Conservation (phyloP, 2,113 vertebrate genomes). For the Progne subis region DNA sequence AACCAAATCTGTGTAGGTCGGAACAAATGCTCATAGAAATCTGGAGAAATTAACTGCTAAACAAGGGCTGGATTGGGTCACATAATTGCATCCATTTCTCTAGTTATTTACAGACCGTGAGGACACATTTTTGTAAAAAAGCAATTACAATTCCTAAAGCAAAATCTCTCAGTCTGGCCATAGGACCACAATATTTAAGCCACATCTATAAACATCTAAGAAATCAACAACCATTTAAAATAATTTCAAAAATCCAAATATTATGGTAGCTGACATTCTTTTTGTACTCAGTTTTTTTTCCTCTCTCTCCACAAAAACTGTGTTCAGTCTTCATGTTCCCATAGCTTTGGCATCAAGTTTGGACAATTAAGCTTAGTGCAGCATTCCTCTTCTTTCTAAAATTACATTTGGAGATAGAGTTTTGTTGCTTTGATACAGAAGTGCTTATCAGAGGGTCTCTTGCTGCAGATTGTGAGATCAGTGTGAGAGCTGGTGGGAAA, state of each 20-base stretch:
- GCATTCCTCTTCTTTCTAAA: background rate
- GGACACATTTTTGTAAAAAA: background rate
- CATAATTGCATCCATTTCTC: background rate
- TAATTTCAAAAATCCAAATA: background rate
- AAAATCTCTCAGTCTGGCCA: background rate
- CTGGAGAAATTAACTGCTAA: slow-evolving; percentile 27
- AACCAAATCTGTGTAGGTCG: slow-evolving; percentile 45
- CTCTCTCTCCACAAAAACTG: background rate
- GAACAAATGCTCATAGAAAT: slow-evolving; percentile 50
- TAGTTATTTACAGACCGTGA: background rate
- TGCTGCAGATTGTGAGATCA: background rate
- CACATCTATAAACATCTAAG: background rate
- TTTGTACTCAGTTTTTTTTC: background rate
- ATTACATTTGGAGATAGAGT: background rate
- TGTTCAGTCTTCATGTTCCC: background rate
- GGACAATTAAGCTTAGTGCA: background rate
- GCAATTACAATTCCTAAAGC: background rate
- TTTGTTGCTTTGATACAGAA: background rate
- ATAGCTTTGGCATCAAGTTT: background rate
- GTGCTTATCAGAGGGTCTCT: background rate
- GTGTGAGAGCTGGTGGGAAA: background rate
- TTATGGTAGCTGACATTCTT: background rate
- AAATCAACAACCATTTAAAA: background rate
- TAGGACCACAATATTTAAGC: background rate
- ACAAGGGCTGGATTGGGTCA: background rate